These are phyloP conservation scores for Halesus radiatus DNA, from an alignment of 1,140 invertebrate genomes.

Conservation along the genomic window DNA sequence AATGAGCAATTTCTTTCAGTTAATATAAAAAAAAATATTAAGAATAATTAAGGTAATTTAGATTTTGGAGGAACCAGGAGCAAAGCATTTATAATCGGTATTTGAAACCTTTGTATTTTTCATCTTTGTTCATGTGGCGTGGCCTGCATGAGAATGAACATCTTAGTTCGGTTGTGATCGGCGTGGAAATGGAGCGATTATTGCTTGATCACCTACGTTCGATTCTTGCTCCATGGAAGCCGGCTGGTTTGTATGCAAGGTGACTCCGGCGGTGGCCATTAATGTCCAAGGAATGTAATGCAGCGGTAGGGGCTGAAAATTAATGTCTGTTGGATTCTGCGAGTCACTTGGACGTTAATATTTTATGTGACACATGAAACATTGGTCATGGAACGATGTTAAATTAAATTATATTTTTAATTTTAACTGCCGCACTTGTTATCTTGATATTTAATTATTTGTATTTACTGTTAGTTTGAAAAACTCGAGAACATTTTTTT, in stretches of 20 bases:
- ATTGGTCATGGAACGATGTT: too few relatives aligned
- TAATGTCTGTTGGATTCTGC: not conserved
- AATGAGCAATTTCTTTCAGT: too few relatives aligned
- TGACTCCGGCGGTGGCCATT: conserved; percentile 22
- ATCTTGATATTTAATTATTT: too few relatives aligned
- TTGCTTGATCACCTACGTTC: conserved; percentile 44
- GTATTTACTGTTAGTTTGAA: too few relatives aligned
- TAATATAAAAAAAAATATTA: too few relatives aligned
- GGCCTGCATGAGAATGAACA: conserved; percentile 13
- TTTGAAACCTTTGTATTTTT: not conserved
- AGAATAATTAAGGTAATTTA: too few relatives aligned
- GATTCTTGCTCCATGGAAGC: conserved; percentile 34
- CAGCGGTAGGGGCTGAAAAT: conserved; percentile 6
- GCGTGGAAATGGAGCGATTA: conserved; percentile 53
- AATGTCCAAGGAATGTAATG: conserved; percentile 29
- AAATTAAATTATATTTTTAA: too few relatives aligned
- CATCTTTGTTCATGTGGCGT: not conserved
- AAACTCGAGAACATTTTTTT: too few relatives aligned
- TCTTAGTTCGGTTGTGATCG: conserved; percentile 38
- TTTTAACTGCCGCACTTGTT: too few relatives aligned
- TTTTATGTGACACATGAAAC: not conserved
- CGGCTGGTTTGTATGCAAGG: not conserved
- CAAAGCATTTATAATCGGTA: not conserved
- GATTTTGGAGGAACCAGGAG: not conserved
- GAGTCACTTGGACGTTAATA: too few relatives aligned